Evolutionary conservation across 2,888 invertebrate species (phyloP), one percentile per base, ranked within the genome.

Genomic region (Rhorus exstirpatorius): DNA sequence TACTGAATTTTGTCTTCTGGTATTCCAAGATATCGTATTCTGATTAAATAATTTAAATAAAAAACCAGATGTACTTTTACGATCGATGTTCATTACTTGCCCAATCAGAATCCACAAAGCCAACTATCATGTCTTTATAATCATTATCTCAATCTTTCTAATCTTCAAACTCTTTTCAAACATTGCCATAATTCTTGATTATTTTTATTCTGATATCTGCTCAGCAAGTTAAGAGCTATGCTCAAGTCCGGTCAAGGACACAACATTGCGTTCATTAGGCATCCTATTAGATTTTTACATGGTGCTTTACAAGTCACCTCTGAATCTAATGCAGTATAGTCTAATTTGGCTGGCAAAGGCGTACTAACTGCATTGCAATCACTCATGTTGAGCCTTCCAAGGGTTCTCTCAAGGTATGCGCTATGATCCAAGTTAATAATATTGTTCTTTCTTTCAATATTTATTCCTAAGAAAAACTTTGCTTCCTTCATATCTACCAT

Each of bases 111-210:
- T 6, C 31, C 31, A 6, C 2, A 31, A 31, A 31, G 6, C 6
- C 31, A 6, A 3, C 31, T 3, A 31, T 31, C 31, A n/a, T n/a
- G n/a, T n/a, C n/a, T n/a, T n/a, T n/a, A n/a, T n/a, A n/a, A n/a
- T n/a, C n/a, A n/a, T n/a, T n/a, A n/a, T n/a, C n/a, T n/a, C n/a
- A n/a, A n/a, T n/a, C n/a, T n/a, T n/a, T n/a, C n/a, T n/a, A n/a
- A 79, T 38, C 74, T 65, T 19, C 72, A 14, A n/a, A 74, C 41
- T 65, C 79, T 61, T 65, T 79, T 72, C 49, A 79, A 58, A 53
- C 31, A 44, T 55, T 65, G n/a, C n/a, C n/a, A n/a, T n/a, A n/a
- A n/a, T n/a, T n/a, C n/a, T n/a, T n/a, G n/a, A n/a, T n/a, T n/a
- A n/a, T n/a, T n/a, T n/a, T n/a, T n/a, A n/a, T n/a, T n/a, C n/a